A percentile compares a stretch with the other conserved stretches of the same genome.
These are phyloP conservation scores for Diarsia mendica DNA, from an alignment of 2,888 invertebrate species.

Conservation along the genomic window DNA sequence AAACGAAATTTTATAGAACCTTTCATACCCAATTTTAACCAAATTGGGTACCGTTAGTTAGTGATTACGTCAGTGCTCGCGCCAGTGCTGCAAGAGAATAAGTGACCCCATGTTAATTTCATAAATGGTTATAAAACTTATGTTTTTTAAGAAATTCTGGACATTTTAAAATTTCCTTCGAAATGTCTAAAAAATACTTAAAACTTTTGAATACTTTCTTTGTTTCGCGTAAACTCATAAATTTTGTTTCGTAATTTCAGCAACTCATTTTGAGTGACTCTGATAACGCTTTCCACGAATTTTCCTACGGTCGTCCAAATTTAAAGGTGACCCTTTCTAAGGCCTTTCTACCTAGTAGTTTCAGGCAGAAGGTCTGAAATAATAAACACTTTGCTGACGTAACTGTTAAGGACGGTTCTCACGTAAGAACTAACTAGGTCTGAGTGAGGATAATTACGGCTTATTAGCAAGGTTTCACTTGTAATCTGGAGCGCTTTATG, in stretches of 20 bases:
- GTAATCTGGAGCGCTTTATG: conserved; percentile 32
- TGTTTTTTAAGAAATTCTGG: too few relatives aligned
- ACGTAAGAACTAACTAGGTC: conserved; percentile 36
- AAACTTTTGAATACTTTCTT: too few relatives aligned
- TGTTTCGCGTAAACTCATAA: too few relatives aligned
- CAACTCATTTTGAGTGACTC: not conserved
- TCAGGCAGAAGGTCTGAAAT: conserved; percentile 23
- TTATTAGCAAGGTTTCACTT: conserved; percentile 29
- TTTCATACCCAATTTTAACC: not conserved
- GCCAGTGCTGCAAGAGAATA: too few relatives aligned
- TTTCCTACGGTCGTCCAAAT: not conserved
- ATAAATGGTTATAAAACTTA: too few relatives aligned
- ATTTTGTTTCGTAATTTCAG: not conserved
- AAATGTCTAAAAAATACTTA: too few relatives aligned
- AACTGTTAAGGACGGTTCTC: conserved; percentile 22
- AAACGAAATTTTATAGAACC: not conserved
- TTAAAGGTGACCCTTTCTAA: not conserved
- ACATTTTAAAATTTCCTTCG: too few relatives aligned
- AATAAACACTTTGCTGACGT: conserved; percentile 27
- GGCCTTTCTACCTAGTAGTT: not conserved
- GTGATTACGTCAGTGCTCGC: not conserved
- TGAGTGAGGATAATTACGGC: conserved; percentile 42
- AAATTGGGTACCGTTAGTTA: too few relatives aligned
- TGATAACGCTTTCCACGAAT: not conserved
- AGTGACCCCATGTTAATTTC: too few relatives aligned